These are phyloP conservation scores for Orthonyx spaldingii DNA, from an alignment of 2,113 vertebrate species.

Conservation along the genomic window DNA sequence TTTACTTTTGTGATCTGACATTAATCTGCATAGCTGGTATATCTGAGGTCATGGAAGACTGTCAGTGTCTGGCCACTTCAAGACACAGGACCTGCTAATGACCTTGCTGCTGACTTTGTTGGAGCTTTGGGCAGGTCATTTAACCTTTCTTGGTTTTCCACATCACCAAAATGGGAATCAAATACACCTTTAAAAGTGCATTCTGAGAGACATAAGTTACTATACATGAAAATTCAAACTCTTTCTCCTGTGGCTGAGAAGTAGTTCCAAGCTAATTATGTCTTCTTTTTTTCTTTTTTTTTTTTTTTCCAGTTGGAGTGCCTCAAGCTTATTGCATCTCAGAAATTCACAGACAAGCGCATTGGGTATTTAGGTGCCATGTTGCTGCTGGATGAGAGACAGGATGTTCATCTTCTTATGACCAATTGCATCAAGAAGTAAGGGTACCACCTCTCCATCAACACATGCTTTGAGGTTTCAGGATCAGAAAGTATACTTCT, in stretches of 20 bases:
- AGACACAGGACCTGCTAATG: background rate
- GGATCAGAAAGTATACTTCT: background rate
- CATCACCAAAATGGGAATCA: background rate
- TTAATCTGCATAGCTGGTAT: background rate
- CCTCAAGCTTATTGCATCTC: slow-evolving; percentile 97
- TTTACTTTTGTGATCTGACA: background rate
- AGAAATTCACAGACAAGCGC: slow-evolving; percentile 99
- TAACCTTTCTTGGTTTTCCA: background rate
- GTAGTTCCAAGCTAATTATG: slow-evolving; percentile 37
- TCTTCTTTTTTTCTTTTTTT: background rate
- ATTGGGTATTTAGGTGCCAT: slow-evolving; percentile 99
- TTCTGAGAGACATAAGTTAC: background rate
- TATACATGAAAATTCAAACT: background rate
- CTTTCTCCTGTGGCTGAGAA: background rate
- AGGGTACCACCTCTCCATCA: slow-evolving; percentile 60
- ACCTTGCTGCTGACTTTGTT: background rate
- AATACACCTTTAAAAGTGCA: background rate
- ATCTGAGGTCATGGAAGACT: background rate
- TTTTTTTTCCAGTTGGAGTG: slow-evolving; percentile 90
- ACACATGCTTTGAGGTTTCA: background rate
- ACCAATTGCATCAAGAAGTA: slow-evolving; percentile 99
- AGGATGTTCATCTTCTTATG: slow-evolving; percentile 99
- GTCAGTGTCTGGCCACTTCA: background rate
- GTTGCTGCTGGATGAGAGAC: slow-evolving; percentile 95
- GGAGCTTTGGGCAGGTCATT: background rate